These are phyloP conservation scores for Phoxinus dragarum DNA, from an alignment of 2,797 vertebrate species.

Conservation along the genomic window DNA sequence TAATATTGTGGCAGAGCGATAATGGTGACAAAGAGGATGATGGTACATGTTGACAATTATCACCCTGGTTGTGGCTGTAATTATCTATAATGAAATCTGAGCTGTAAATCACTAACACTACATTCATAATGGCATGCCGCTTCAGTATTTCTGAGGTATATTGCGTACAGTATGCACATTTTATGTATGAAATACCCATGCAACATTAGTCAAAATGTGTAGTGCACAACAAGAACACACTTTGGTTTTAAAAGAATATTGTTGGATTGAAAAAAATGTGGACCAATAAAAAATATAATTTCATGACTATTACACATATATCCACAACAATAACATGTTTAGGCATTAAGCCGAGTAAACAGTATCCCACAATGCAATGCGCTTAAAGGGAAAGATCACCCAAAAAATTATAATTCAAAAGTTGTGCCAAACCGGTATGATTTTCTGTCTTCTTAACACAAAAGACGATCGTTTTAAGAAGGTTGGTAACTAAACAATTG, in stretches of 20 bases:
- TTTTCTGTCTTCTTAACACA: no score
- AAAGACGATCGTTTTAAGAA: no score
- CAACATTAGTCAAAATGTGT: neutral
- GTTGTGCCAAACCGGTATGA: no score
- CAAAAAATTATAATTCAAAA: no score
- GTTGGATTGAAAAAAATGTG: neutral
- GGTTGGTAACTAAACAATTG: no score
- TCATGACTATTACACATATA: neutral
- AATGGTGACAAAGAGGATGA: constrained; percentile 69
- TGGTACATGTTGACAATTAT: constrained; percentile 79
- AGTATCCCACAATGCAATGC: constrained; percentile 12
- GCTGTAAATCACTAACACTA: constrained; percentile 2
- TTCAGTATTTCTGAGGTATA: neutral
- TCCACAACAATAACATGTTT: neutral
- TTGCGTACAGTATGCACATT: neutral
- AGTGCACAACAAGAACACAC: neutral
- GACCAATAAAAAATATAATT: no score
- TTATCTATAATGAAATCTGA: constrained; percentile 70
- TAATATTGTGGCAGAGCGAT: constrained; percentile 61
- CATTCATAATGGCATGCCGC: neutral
- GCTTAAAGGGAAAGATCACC: no score
- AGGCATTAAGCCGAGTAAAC: neutral
- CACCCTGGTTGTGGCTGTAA: constrained; percentile 65
- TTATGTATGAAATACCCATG: neutral
- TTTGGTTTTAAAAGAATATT: neutral